Evolutionary conservation across 2,888 invertebrate genomes (phyloP), one percentile per base, ranked within the genome.

Genomic region (Lissocephala sabroskyi): DNA sequence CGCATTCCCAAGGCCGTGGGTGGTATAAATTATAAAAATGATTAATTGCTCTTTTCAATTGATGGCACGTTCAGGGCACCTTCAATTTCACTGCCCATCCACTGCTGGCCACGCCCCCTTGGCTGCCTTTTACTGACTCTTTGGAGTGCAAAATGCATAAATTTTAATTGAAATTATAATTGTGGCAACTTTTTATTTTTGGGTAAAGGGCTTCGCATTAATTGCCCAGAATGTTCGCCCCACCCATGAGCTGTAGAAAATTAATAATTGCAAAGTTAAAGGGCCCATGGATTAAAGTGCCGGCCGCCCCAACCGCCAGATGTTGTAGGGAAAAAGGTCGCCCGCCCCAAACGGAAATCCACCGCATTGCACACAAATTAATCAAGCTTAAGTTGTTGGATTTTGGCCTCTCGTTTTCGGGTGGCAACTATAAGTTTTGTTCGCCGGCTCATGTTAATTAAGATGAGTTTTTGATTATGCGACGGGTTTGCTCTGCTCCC

Each of bases 361-460:
- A 30, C 26, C 36, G 52, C 45, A 30, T 2, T 37, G 50, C 32
- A 23, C 30, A 33, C 52, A 52, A 52, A 52, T 52, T 41, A 52
- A 45, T 52, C 46, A 52, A 37, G 30, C 13, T 29, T 54, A 59
- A 65, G 59, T 49, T 45, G 18, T 3, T 26, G 5, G 26, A 4
- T 26, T 9, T 26, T n/a, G n/a, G n/a, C n/a, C n/a, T n/a, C n/a
- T n/a, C n/a, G n/a, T n/a, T n/a, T n/a, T n/a, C n/a, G n/a, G n/a
- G n/a, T n/a, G n/a, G n/a, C n/a, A n/a, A n/a, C n/a, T n/a, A n/a
- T n/a, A n/a, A n/a, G n/a, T n/a, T n/a, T n/a, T n/a, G n/a, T n/a
- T n/a, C n/a, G n/a, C n/a, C n/a, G n/a, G 41, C 55, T 46, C 65
- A 49, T 65, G 65, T 71, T 75, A 68, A 75, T 76, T 68, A 65